phyloP scores from a whole-genome alignment of 2,113 vertebrate species.

The Calidris pygmaea region DNA sequence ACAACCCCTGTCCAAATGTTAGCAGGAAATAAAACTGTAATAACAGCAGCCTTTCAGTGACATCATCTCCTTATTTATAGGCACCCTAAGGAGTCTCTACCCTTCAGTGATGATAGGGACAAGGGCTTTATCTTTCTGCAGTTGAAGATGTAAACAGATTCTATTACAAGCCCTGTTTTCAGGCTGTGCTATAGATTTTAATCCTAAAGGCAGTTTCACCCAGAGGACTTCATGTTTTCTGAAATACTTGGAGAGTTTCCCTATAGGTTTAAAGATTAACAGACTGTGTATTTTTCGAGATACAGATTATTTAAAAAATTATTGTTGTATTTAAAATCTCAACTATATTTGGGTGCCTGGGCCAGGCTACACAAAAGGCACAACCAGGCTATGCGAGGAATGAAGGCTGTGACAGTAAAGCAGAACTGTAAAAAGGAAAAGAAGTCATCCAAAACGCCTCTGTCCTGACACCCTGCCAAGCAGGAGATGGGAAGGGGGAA shows the following conservation, averaged over 20 bases:
- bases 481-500: neutral
- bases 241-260: neutral
- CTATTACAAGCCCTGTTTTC: neutral
- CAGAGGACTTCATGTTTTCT: neutral
- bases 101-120: neutral
- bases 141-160: neutral
- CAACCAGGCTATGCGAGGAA: neutral
- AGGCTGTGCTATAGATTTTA: neutral
- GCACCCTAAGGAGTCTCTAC: neutral
- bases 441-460: neutral
- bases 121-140: neutral
- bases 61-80: slow-evolving; percentile 49
- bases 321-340: neutral
- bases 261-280: neutral
- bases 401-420: neutral
- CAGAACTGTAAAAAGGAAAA: neutral
- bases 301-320: neutral
- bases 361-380: neutral
- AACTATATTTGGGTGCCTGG: neutral
- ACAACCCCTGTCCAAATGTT: slow-evolving; percentile 31
- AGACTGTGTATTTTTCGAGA: neutral
- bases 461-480: neutral
- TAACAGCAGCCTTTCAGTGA: slow-evolving; percentile 43
- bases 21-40: slow-evolving; percentile 56
- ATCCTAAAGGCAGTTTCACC: neutral